These are phyloP conservation scores for Camptogramma bilineatum DNA, from an alignment of 2,888 invertebrate genomes.

Conservation along the genomic window DNA sequence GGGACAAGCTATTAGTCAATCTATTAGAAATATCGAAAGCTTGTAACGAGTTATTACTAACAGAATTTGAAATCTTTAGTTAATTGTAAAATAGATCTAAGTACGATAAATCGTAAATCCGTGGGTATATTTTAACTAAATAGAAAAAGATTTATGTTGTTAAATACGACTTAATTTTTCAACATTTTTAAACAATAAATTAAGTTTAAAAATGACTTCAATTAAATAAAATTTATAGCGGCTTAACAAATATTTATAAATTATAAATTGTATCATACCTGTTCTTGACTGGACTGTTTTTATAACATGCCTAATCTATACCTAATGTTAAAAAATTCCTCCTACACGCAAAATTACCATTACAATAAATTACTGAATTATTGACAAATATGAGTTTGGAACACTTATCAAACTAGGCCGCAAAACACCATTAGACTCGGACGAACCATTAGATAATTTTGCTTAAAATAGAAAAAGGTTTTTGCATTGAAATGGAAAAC, in stretches of 20 bases:
- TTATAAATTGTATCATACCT: constrained; percentile 30
- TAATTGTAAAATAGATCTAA: neutral
- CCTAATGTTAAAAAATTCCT: constrained; percentile 35
- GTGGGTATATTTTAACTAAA: neutral
- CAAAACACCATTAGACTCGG: neutral
- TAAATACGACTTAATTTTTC: neutral
- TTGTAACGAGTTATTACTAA: neutral
- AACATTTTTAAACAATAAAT: constrained; percentile 27
- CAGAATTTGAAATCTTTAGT: neutral
- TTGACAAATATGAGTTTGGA: constrained; percentile 1
- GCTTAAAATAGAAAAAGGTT: too few relatives aligned
- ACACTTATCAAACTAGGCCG: neutral
- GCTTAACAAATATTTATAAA: constrained; percentile 22
- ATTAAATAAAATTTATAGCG: constrained; percentile 31
- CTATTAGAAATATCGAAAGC: neutral
- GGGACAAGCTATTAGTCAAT: neutral
- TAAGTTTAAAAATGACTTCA: constrained; percentile 19
- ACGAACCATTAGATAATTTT: neutral
- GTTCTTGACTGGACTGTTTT: constrained; percentile 34
- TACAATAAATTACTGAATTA: constrained; percentile 30
- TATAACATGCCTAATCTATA: constrained; percentile 35
- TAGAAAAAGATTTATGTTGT: neutral
- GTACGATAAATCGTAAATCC: neutral
- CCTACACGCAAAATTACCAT: constrained; percentile 40
- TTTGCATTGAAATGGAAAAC: too few relatives aligned